Evolutionary conservation across 2,113 vertebrate genomes (phyloP).

Genomic region (Tychaedon coryphoeus): DNA sequence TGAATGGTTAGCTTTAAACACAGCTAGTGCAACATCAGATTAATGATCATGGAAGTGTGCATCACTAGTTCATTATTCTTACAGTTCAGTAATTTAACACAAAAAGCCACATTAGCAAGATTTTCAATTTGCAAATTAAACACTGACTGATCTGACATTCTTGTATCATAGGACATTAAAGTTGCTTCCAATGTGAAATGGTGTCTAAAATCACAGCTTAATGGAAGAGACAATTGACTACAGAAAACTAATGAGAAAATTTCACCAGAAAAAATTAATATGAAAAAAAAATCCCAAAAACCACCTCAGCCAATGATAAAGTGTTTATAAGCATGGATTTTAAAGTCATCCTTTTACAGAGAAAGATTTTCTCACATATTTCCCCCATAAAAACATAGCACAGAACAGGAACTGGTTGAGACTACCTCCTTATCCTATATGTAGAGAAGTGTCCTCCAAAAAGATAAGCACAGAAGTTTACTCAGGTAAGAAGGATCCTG

Average conservation of each 20-base stretch:
- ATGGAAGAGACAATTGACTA: neutral
- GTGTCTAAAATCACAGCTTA: neutral
- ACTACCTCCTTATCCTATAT: neutral
- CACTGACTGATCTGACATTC: conserved; percentile 13
- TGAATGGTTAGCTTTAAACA: neutral
- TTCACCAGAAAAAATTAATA: neutral
- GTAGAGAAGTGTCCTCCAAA: neutral
- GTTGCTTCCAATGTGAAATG: neutral
- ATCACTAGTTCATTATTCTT: neutral
- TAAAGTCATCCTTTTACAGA: neutral
- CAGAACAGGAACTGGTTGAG: neutral
- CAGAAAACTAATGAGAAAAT: neutral
- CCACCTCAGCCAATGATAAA: neutral
- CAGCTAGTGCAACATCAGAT: neutral
- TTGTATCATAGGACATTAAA: neutral
- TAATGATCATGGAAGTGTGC: neutral
- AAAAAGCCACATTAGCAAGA: neutral
- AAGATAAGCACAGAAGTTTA: neutral
- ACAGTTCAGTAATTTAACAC: conserved; percentile 21
- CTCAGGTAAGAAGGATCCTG: neutral
- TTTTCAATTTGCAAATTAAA: conserved; percentile 21
- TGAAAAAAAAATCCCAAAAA: neutral
- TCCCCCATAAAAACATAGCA: neutral
- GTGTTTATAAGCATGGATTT: neutral
- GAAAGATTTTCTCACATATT: neutral